Percentiles rank a stretch among this genome's conserved stretches.
Conservation (phyloP, 2,797 vertebrate species). For the Trematomus bernacchii region DNA sequence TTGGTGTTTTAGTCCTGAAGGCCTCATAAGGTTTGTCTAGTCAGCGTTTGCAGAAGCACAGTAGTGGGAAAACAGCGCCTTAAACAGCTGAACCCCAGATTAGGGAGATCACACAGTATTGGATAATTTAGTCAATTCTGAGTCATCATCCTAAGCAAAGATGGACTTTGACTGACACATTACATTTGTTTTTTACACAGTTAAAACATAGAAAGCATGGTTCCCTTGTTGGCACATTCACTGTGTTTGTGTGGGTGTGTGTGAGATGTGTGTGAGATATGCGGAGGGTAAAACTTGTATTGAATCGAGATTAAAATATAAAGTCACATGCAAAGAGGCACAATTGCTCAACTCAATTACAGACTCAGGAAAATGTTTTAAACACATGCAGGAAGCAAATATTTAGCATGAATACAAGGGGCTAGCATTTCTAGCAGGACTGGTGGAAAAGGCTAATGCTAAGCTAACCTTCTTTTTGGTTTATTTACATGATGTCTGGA, state of each 20-base stretch:
- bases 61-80: not conserved
- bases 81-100: not conserved
- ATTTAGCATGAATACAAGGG: not conserved
- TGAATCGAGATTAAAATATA: not conserved
- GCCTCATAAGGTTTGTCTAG: constrained; percentile 27
- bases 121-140: not conserved
- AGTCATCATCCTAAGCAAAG: not conserved
- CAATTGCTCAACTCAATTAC: not conserved
- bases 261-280: too few relatives aligned
- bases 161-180: constrained; percentile 11
- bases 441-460: not conserved
- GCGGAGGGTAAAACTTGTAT: too few relatives aligned
- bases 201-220: too few relatives aligned
- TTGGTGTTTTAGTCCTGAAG: constrained; percentile 59
- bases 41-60: constrained; percentile 46
- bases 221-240: not conserved
- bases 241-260: not conserved
- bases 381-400: not conserved
- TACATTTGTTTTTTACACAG: not conserved
- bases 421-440: not conserved
- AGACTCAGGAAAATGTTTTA: not conserved
- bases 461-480: not conserved
- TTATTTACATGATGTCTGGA: not conserved
- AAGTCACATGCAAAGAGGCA: not conserved
- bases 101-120: constrained; percentile 12